Conservation (phyloP, 2,888 invertebrate genomes). For the Odontomyia ornata region DNA sequence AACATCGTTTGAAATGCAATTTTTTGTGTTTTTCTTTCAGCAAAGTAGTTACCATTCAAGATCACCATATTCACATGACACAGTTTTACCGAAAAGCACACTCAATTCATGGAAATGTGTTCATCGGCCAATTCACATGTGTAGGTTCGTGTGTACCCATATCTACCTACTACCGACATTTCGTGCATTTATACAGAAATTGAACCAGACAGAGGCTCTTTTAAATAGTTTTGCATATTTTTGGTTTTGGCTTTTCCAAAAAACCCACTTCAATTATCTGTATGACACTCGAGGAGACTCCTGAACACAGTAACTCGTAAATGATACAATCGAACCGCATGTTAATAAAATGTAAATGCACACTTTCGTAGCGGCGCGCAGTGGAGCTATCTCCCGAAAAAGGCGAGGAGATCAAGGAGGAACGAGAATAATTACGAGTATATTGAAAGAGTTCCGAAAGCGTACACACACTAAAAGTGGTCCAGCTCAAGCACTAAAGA, state of each 20-base stretch:
- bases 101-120: slow-evolving; percentile 12
- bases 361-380: slow-evolving; percentile 20
- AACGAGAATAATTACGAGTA: not conserved
- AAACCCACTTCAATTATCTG: slow-evolving; percentile 33
- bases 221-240: slow-evolving; percentile 34
- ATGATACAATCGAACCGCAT: slow-evolving; percentile 35
- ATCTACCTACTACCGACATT: no score
- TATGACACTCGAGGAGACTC: slow-evolving; percentile 27
- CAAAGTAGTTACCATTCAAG: slow-evolving; percentile 1
- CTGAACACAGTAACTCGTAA: slow-evolving; percentile 42
- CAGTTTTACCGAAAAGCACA: slow-evolving; percentile 14
- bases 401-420: not conserved
- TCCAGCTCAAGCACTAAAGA: not conserved
- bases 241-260: slow-evolving; percentile 20
- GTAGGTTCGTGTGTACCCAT: no score
- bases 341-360: slow-evolving; percentile 12
- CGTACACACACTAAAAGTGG: slow-evolving; percentile 11
- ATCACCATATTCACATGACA: not conserved
- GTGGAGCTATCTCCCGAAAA: not conserved
- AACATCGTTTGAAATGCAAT: no score
- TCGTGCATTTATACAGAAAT: not conserved
- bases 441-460: slow-evolving; percentile 6
- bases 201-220: not conserved
- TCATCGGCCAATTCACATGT: no score
- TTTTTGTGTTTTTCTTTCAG: no score